Conservation (phyloP, 1,140 invertebrate species). For the Mamestra configurata region DNA sequence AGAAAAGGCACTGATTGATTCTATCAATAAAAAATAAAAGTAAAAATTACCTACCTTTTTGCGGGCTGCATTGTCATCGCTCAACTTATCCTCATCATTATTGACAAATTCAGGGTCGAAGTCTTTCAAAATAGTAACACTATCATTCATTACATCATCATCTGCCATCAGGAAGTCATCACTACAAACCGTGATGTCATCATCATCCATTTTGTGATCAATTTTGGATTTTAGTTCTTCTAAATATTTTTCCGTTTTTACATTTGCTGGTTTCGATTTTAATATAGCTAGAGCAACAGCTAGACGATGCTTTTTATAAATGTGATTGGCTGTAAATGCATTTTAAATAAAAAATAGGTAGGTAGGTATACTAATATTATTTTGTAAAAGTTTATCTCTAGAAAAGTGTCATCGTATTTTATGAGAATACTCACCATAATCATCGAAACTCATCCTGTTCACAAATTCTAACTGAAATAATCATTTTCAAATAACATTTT, state of each 20-base stretch:
- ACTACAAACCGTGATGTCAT: slow-evolving; percentile 61
- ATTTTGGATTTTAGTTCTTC: slow-evolving; percentile 63
- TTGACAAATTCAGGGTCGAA: slow-evolving; percentile 22
- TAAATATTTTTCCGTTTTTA: slow-evolving; percentile 62
- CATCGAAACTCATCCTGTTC: slow-evolving; percentile 65
- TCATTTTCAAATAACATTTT: slow-evolving; percentile 17
- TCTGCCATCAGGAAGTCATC: slow-evolving; percentile 68
- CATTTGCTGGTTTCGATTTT: slow-evolving; percentile 63
- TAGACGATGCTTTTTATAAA: slow-evolving; percentile 66
- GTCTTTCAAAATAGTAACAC: slow-evolving; percentile 59
- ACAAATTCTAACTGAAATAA: slow-evolving; percentile 1
- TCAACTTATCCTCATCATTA: neutral
- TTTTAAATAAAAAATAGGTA: too few species aligned
- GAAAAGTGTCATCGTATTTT: neutral
- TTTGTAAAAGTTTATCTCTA: neutral
- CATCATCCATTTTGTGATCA: slow-evolving; percentile 48
- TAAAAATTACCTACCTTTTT: neutral
- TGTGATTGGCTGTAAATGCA: slow-evolving; percentile 61
- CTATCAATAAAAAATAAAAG: neutral
- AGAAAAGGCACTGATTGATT: too few species aligned
- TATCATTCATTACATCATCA: slow-evolving; percentile 54
- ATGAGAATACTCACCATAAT: slow-evolving; percentile 63
- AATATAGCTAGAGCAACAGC: slow-evolving; percentile 68
- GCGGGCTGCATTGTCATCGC: neutral
- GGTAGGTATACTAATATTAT: too few species aligned